These are phyloP conservation scores for Salminus brasiliensis DNA, from an alignment of 2,113 vertebrate species.

Conservation along the genomic window DNA sequence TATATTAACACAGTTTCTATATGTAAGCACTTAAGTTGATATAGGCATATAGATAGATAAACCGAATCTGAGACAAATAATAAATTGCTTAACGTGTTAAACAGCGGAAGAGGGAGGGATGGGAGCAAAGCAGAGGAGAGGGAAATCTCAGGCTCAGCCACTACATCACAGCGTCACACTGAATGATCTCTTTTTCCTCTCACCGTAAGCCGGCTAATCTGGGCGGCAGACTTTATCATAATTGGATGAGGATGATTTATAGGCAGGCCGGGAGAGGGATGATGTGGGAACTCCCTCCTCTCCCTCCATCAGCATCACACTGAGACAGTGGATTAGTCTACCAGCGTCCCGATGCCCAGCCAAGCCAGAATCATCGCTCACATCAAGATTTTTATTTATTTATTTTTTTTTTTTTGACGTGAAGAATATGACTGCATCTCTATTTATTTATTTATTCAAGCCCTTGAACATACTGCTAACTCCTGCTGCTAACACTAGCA, in stretches of 20 bases:
- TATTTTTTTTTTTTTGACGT: not conserved
- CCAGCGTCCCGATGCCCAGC: not conserved
- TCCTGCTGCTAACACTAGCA: not conserved
- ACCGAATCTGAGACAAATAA: not conserved
- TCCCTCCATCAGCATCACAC: not conserved
- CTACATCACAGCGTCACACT: constrained; percentile 47
- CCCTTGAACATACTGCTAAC: not conserved
- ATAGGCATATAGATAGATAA: not conserved
- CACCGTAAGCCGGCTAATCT: constrained; percentile 62
- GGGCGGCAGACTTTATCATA: constrained; percentile 65
- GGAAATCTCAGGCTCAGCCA: constrained; percentile 66
- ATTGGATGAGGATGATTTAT: constrained; percentile 73
- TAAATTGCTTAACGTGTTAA: not conserved
- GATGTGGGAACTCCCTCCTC: constrained; percentile 37
- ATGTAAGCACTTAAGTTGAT: too few species aligned
- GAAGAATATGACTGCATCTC: not conserved
- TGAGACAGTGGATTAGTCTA: constrained; percentile 28
- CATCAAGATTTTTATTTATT: not conserved
- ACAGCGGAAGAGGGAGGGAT: constrained; percentile 51
- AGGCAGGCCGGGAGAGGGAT: constrained; percentile 60
- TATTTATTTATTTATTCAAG: not conserved
- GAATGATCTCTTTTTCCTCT: constrained; percentile 53
- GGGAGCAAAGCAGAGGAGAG: not conserved
- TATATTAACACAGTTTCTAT: too few species aligned
- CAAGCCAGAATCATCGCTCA: not conserved